Evolutionary conservation across 2,113 vertebrate species (phyloP).

Genomic region (Datnioides undecimradiatus): DNA sequence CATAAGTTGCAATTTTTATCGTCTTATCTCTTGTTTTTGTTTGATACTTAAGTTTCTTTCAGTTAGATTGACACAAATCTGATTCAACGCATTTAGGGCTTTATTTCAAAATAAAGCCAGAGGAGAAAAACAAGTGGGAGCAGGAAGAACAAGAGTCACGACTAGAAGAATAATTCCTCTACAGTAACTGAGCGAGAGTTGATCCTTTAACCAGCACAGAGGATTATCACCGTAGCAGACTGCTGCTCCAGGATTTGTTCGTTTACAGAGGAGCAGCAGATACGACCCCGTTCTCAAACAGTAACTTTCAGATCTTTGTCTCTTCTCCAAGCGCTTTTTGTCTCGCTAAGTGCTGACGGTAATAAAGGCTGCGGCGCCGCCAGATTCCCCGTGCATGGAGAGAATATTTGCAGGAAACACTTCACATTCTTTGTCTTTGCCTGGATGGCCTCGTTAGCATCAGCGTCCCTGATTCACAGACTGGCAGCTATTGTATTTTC

Average conservation of each 20-base stretch:
- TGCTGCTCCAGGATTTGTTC: slow-evolving; percentile 5
- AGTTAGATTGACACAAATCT: no score
- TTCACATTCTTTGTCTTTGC: background rate
- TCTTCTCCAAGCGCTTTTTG: background rate
- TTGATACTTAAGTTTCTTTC: no score
- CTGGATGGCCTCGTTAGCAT: background rate
- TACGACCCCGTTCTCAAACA: background rate
- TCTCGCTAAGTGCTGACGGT: background rate
- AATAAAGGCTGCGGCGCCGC: background rate
- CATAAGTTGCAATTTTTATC: no score
- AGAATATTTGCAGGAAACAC: background rate
- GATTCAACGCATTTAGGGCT: no score
- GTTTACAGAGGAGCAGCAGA: background rate
- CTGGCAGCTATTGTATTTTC: background rate
- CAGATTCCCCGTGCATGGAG: background rate
- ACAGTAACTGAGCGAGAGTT: background rate
- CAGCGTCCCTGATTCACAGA: background rate
- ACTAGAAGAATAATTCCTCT: background rate
- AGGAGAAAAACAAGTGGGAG: background rate
- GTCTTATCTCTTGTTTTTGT: no score
- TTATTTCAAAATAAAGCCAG: background rate
- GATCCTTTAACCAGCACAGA: background rate
- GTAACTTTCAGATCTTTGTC: background rate
- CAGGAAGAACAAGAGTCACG: background rate
- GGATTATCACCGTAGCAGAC: slow-evolving; percentile 19